A percentile compares a stretch with the other conserved stretches of the same genome.
Conservation (phyloP, 2,888 invertebrate genomes). For the Oscheius sp. region DNA sequence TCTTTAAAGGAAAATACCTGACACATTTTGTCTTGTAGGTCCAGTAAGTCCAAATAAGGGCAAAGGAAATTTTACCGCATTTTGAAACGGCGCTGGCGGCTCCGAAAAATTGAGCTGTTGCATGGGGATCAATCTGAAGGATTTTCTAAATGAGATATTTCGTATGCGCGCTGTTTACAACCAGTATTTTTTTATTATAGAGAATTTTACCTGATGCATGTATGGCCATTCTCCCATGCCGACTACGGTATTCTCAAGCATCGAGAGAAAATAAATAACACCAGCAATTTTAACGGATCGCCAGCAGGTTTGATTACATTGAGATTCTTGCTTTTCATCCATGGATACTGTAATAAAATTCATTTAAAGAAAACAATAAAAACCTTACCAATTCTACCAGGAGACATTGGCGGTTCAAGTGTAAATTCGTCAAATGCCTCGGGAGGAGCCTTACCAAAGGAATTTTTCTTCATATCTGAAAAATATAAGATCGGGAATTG, state of each 20-base stretch:
- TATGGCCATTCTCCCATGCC: constrained; percentile 60
- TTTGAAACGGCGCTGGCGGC: constrained; percentile 52
- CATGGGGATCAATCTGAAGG: constrained; percentile 50
- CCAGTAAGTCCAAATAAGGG: constrained; percentile 55
- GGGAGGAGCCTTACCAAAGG: not conserved
- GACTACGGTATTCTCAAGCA: constrained; percentile 55
- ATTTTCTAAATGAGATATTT: too few species aligned
- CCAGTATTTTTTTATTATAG: not conserved
- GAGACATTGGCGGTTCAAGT: constrained; percentile 16
- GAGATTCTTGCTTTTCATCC: not conserved
- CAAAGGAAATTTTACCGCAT: constrained; percentile 52
- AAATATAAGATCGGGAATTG: too few species aligned
- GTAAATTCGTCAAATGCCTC: constrained; percentile 19
- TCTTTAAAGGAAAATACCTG: constrained; percentile 38
- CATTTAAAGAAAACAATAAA: not conserved
- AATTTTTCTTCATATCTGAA: not conserved
- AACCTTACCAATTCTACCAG: constrained; percentile 1
- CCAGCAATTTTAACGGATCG: constrained; percentile 44
- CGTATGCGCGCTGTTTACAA: not conserved
- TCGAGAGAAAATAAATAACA: constrained; percentile 47
- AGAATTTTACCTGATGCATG: constrained; percentile 45
- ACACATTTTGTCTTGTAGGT: constrained; percentile 49
- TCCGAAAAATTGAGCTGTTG: constrained; percentile 56
- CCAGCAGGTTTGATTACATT: constrained; percentile 36
- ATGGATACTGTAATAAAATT: constrained; percentile 2